Base-by-base conservation (phyloP, 2,797 vertebrate genomes). In the Crax fasciolata region DNA sequence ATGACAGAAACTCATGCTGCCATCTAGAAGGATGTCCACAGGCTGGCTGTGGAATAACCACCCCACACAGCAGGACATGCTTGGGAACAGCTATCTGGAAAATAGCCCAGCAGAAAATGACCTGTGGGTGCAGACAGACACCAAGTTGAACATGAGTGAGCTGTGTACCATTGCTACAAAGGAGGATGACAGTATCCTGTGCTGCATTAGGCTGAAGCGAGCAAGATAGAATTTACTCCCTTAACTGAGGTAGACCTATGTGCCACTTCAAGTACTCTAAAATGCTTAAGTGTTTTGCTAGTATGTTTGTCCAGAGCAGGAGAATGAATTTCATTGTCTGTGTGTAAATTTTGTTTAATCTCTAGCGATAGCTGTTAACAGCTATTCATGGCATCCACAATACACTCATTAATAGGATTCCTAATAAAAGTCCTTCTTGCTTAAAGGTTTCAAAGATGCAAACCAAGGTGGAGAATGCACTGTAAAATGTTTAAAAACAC, bases 401-500 rank as follows among this genome's bases (percentile, higher is more conserved):
- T 71, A 84, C 41, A 78, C 73, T 19, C 62, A 80, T 94, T 94
- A 59, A 84, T 18, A 43, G 54, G 21, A 78, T 88, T 95, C 84
- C 73, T 95, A 68, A 84, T 87, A 71, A 77, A 91, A 87, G 39
- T 41, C 32, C 78, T 46, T 81, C 39, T 19, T 23, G 62, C 32
- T n/a, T 15, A 90, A 96, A 90, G 41, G 77, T 83, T 71, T 94
- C 63, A 85, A 72, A 87, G 79, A 87, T 67, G 32, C 65, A 93
- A 85, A 59, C 9, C 76, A 86, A 70, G 44, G 52, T 74, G 30
- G 61, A 96, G 15, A 79, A 57, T 62, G 30, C 41, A 19, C 5
- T 87, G 85, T 91, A 73, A 96, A 94, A 94, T 93, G 96, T 87
- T 96, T 94, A 94, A 52, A 3, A 89, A 80, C 35, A 78, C 30